Base-by-base conservation (phyloP, 2,888 invertebrate genomes). In the Lasioglossum lativentre region DNA sequence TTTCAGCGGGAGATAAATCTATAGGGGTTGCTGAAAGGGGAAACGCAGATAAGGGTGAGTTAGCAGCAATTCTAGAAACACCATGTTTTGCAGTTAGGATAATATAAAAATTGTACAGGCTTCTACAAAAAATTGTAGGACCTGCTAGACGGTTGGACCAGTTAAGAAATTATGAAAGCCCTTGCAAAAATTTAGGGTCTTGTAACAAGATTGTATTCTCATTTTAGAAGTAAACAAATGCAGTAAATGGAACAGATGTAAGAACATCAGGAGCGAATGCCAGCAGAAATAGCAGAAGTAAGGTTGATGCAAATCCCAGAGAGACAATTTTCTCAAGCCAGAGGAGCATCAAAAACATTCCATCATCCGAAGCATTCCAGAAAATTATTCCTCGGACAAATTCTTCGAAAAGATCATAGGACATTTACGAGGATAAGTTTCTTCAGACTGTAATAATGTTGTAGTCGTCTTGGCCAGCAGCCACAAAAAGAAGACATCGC, bases 391-490 rank as follows among this genome's bases (percentile, higher is more conserved):
- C 52, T 52, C 19, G 56, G n/a, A 56, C 56, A 56, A 56, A 56
- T 56, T 56, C 56, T 56, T 56, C n/a, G 4, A n/a, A 4, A 56
- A 56, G n/a, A 56, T 56, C n/a, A 56, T 56, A 12, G 56, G n/a
- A 56, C 12, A 56, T n/a, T 56, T 56, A 56, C n/a, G n/a, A 56
- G 56, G 56, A n/a, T n/a, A 56, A n/a, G 56, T 56, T 56, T 56
- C 56, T n/a, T n/a, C 56, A n/a, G 56, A 56, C 56, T 56, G 56
- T 12, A 56, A 56, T 56, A 56, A n/a, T 56, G 56, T 12, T n/a
- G 12, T 4, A n/a, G 12, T n/a, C 56, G n/a, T n/a, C n/a, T 56
- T 56, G 56, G 56, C 56, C 56, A 56, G n/a, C 56, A n/a, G 56
- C 56, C 56, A 56, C 56, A 0, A 12, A n/a, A n/a, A 56, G n/a